These are phyloP conservation scores for Tetragnatha versicolor DNA, from an alignment of 1,140 invertebrate species.

Conservation along the genomic window DNA sequence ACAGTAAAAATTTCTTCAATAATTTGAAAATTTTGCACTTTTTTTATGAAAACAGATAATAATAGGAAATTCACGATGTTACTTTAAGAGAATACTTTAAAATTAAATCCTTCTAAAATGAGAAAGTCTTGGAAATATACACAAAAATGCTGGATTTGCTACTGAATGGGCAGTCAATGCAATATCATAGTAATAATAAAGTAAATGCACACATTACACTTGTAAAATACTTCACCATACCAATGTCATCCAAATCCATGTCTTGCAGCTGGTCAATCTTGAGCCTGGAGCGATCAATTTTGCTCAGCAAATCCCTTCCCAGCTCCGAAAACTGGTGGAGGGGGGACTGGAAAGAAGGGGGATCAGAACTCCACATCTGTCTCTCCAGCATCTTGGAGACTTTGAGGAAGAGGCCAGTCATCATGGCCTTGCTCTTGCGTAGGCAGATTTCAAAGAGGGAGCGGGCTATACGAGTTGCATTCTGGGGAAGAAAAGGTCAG, in stretches of 20 bases:
- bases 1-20: too few species aligned
- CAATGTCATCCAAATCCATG: slow-evolving; percentile 86
- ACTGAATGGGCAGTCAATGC: too few species aligned
- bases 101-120: too few species aligned
- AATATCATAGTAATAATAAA: too few species aligned
- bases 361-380: slow-evolving; percentile 77
- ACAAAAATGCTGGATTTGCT: too few species aligned
- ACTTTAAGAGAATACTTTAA: too few species aligned
- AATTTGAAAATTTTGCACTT: too few species aligned
- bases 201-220: too few species aligned
- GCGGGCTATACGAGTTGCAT: slow-evolving; percentile 86
- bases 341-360: slow-evolving; percentile 73
- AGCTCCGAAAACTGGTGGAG: slow-evolving; percentile 84
- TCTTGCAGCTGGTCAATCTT: slow-evolving; percentile 81
- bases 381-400: slow-evolving; percentile 90
- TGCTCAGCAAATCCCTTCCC: slow-evolving; percentile 78
- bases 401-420: slow-evolving; percentile 79
- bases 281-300: slow-evolving; percentile 80
- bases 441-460: slow-evolving; percentile 94
- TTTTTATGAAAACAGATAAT: too few species aligned
- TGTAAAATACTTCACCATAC: too few species aligned
- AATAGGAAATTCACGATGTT: too few species aligned
- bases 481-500: slow-evolving; percentile 66
- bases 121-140: too few species aligned
- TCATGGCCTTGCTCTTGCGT: slow-evolving; percentile 85